Evolutionary conservation across 2,113 vertebrate species (phyloP), one percentile per base, ranked within the genome.

Genomic region (Aythya baeri): DNA sequence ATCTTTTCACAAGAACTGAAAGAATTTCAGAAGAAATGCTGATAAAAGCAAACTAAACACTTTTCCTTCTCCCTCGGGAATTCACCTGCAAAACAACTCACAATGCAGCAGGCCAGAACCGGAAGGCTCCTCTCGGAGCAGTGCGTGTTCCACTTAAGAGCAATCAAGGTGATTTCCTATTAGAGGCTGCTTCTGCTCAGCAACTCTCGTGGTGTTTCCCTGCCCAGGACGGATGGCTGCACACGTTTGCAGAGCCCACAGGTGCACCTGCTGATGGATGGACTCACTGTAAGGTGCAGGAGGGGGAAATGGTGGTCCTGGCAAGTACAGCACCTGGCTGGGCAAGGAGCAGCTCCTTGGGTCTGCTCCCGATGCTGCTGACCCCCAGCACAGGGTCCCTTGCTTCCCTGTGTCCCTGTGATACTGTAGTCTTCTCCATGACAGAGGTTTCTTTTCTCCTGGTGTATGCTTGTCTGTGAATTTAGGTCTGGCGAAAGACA

Each of bases 241-340:
- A 57, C 43, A 5, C 34, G n/a, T 71, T 83, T 85, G 49, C 32
- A 27, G 76, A 76, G 86, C 78, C 83, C 87, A 87, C 66, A 13
- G 1, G 44, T 71, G 74, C 49, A 23, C 46, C 63, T 81, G 27
- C 52, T 86, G 58, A 46, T 92, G 83, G 81, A 91, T 2, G 41
- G 61, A 49, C 20, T 49, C 46, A 58, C 55, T 5, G 0, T 78
- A 63, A 96, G 3, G 1, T 7, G 34, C 52, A 85, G 18, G 17
- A 63, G 54, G 91, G 88, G 95, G 91, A 77, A 58, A 91, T 46
- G 46, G 80, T 83, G 86, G 52, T 54, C 43, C 61, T 23, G 91
- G 73, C 59, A 63, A 92, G 89, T 84, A 79, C 66, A 95, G 66
- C 71, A 88, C 41, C 63, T 79, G 88, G 66, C 22, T 13, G 77